phyloP scores from a whole-genome alignment of 2,888 invertebrate species.

The Spodoptera picta region DNA sequence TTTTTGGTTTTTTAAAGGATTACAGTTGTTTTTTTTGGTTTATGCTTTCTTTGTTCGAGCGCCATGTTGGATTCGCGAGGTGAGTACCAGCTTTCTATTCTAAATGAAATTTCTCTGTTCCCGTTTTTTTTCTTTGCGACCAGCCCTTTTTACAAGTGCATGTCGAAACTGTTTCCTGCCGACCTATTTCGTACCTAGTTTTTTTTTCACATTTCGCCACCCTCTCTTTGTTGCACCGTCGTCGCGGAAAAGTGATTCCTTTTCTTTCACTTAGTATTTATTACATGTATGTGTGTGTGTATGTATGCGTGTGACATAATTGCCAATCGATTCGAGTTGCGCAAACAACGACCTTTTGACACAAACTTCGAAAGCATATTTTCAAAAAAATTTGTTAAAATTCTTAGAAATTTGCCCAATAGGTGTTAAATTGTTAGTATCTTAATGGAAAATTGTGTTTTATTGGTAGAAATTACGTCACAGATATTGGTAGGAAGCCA shows the following conservation, averaged over 20 bases:
- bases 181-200: too few species aligned
- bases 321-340: too few species aligned
- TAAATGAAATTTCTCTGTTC: conserved; percentile 59
- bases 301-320: too few species aligned
- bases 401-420: neutral
- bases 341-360: conserved; percentile 4
- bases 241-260: too few species aligned
- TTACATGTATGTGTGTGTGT: too few species aligned
- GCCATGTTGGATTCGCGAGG: conserved; percentile 73
- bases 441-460: neutral
- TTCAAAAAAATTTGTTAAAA: conserved; percentile 4
- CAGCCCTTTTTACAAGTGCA: neutral
- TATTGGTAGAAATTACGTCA: conserved; percentile 63
- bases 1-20: conserved; percentile 54
- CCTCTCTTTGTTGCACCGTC: too few species aligned
- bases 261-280: too few species aligned
- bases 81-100: conserved; percentile 71
- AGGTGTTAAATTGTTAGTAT: neutral
- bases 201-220: too few species aligned
- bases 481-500: conserved; percentile 63
- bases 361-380: conserved; percentile 10
- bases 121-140: conserved; percentile 22
- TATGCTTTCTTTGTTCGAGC: conserved; percentile 65
- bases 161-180: conserved; percentile 3
- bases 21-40: conserved; percentile 49